Percentiles rank a stretch among this genome's conserved stretches.
Conservation (phyloP, 2,113 vertebrate genomes). For the Ailurus styani region DNA sequence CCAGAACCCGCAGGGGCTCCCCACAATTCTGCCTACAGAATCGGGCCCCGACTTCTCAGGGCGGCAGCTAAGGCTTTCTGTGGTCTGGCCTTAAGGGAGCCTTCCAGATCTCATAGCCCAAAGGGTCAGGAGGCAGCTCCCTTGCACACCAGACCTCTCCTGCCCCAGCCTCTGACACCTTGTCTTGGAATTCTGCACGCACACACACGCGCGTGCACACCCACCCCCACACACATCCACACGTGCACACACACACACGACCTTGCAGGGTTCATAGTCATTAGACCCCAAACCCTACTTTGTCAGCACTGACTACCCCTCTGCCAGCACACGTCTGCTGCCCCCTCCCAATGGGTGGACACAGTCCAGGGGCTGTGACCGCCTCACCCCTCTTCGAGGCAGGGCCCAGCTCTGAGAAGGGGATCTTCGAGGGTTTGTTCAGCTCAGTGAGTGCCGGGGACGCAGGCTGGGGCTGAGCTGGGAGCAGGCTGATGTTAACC, state of each 20-base stretch:
- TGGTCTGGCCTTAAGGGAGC: not conserved
- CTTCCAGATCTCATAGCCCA: not conserved
- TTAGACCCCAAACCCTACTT: not conserved
- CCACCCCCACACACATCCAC: too few species aligned
- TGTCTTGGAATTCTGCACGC: not conserved
- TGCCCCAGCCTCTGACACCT: not conserved
- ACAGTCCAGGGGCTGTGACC: not conserved
- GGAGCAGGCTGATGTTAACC: not conserved
- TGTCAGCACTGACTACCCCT: not conserved
- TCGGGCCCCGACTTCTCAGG: not conserved
- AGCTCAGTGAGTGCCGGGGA: not conserved
- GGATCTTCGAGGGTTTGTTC: not conserved
- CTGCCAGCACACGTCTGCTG: not conserved
- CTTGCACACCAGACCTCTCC: not conserved
- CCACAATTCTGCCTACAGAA: not conserved
- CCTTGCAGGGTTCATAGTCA: not conserved
- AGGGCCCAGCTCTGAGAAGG: not conserved
- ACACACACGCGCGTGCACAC: rapidly evolving
- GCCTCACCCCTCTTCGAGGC: not conserved
- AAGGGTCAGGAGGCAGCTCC: not conserved
- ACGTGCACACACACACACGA: too few species aligned
- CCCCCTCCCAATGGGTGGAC: not conserved
- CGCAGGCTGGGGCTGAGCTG: not conserved
- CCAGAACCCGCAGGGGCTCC: not conserved
- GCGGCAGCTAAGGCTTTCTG: not conserved